A percentile compares a stretch with the other conserved stretches of the same genome.
These are phyloP conservation scores for Phalacrocorax pelagicus DNA, from an alignment of 2,113 vertebrate genomes.

Conservation along the genomic window DNA sequence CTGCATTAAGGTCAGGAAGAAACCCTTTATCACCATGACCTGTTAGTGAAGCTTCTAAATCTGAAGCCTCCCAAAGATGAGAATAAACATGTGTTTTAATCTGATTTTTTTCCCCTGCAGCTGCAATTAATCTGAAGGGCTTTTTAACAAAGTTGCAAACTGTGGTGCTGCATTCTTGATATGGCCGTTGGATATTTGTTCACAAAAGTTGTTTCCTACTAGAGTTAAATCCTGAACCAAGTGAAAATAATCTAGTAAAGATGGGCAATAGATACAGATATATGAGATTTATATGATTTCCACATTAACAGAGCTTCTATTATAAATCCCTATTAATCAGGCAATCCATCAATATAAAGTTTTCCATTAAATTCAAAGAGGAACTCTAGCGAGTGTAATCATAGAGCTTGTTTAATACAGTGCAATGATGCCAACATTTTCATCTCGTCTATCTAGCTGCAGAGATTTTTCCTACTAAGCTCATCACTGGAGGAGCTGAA, in stretches of 20 bases:
- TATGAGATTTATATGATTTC: slow-evolving; percentile 14
- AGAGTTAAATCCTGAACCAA: slow-evolving; percentile 8
- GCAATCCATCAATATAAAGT: slow-evolving; percentile 34
- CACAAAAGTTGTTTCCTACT: neutral
- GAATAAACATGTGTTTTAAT: neutral
- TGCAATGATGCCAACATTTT: slow-evolving; percentile 36
- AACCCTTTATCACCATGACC: neutral
- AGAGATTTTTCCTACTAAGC: neutral
- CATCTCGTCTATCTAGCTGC: slow-evolving; percentile 28
- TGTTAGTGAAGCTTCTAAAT: neutral
- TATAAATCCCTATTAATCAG: slow-evolving; percentile 62
- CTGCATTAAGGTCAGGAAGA: neutral
- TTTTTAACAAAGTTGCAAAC: neutral
- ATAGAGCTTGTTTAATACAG: slow-evolving; percentile 41
- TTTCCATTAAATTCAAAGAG: slow-evolving; percentile 57
- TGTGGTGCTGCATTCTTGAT: neutral
- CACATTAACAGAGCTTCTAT: slow-evolving; percentile 43
- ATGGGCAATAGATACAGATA: neutral
- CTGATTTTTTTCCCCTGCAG: neutral
- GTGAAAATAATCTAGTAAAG: slow-evolving; percentile 6
- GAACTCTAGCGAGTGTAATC: slow-evolving; percentile 25
- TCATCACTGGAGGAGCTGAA: neutral
- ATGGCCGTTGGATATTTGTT: neutral
- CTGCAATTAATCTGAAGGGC: neutral
- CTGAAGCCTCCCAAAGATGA: neutral